phyloP scores from a whole-genome alignment of 2,113 vertebrate species.

The Epinephelus cyanopodus region DNA sequence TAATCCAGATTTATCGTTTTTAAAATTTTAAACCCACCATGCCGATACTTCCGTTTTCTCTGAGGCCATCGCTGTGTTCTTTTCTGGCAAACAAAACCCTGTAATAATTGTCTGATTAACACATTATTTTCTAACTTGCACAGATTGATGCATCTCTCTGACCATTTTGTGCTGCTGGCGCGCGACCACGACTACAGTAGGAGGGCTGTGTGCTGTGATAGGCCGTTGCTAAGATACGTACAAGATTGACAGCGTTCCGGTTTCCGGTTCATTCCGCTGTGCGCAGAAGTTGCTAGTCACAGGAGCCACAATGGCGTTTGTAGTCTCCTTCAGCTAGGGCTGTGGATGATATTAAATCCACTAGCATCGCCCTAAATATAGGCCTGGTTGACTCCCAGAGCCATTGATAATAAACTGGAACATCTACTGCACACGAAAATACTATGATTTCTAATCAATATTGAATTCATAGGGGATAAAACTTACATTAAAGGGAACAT shows the following conservation, averaged over 20 bases:
- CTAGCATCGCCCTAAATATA: slow-evolving; percentile 88
- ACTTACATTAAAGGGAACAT: slow-evolving; percentile 87
- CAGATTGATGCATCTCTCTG: not conserved
- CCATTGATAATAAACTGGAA: slow-evolving; percentile 89
- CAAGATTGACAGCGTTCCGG: slow-evolving; percentile 72
- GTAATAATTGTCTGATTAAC: not conserved
- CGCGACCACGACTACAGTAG: slow-evolving; percentile 39
- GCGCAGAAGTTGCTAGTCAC: slow-evolving; percentile 76
- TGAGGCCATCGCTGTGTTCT: too few relatives aligned
- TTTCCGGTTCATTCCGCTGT: slow-evolving; percentile 74
- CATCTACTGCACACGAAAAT: slow-evolving; percentile 88
- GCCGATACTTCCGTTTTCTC: not conserved
- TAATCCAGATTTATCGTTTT: slow-evolving; percentile 2
- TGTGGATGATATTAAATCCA: slow-evolving; percentile 88
- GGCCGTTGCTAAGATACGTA: slow-evolving; percentile 70
- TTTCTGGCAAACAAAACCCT: not conserved
- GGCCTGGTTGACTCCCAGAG: slow-evolving; percentile 87
- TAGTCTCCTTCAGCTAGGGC: slow-evolving; percentile 84
- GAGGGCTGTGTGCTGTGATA: slow-evolving; percentile 66
- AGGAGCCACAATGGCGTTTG: slow-evolving; percentile 88
- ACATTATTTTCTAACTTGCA: not conserved
- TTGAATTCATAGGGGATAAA: slow-evolving; percentile 84
- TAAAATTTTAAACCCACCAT: not conserved
- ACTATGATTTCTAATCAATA: slow-evolving; percentile 86
- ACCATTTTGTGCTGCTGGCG: slow-evolving; percentile 20